Percentiles rank a stretch among this genome's conserved stretches.
phyloP scores from a whole-genome alignment of 2,888 invertebrate genomes.

The Acrocera orbiculus region DNA sequence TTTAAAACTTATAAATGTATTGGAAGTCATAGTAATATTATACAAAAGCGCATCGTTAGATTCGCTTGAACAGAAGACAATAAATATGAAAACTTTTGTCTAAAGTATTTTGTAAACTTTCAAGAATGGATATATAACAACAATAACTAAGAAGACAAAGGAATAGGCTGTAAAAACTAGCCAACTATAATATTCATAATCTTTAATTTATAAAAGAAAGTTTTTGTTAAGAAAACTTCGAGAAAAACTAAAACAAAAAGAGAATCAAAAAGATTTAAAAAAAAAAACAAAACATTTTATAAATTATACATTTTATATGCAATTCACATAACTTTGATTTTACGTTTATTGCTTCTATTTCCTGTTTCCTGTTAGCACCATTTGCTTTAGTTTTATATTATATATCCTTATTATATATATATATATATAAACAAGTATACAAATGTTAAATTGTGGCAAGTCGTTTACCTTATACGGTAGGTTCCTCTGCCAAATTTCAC shows the following conservation, averaged over 20 bases:
- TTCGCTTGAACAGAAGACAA: too few relatives aligned
- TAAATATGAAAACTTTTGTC: slow-evolving; percentile 6
- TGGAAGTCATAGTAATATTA: too few relatives aligned
- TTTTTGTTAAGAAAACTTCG: neutral
- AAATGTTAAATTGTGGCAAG: slow-evolving; percentile 9
- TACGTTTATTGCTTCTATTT: slow-evolving; percentile 7
- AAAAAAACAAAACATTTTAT: slow-evolving; percentile 11
- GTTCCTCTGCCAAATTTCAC: slow-evolving; percentile 3
- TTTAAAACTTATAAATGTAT: too few relatives aligned
- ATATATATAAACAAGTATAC: too few relatives aligned
- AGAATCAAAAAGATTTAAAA: too few relatives aligned
- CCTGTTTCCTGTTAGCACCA: slow-evolving; percentile 6
- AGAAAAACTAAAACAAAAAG: neutral
- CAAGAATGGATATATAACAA: slow-evolving; percentile 1
- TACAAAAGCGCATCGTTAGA: too few relatives aligned
- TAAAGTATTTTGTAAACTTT: slow-evolving; percentile 7
- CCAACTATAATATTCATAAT: slow-evolving; percentile 5
- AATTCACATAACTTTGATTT: slow-evolving; percentile 10
- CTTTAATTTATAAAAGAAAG: neutral
- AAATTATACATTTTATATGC: slow-evolving; percentile 11
- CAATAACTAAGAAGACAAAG: neutral
- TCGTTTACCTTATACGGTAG: slow-evolving; percentile 8
- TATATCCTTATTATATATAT: slow-evolving; percentile 2
- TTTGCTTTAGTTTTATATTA: slow-evolving; percentile 2
- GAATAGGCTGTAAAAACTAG: neutral